A percentile compares a stretch with the other conserved stretches of the same genome.
Conservation (phyloP, 2,113 vertebrate genomes). For the Gopherus evgoodei region DNA sequence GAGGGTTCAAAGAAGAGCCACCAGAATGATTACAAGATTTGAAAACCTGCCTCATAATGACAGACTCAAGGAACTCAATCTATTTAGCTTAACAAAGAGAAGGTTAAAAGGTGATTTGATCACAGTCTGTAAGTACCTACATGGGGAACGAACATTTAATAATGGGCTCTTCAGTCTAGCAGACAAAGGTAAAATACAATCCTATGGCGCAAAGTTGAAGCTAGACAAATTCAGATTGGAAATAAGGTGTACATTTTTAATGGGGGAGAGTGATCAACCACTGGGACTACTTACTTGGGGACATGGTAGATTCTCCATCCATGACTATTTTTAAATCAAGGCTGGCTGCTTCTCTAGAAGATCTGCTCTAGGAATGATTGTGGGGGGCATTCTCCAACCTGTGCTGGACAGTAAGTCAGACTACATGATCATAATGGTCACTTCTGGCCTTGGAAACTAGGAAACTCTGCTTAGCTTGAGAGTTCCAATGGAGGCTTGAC, state of each 20-base stretch:
- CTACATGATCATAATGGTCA: neutral
- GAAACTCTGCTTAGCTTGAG: neutral
- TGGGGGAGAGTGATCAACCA: neutral
- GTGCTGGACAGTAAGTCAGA: neutral
- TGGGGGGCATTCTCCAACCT: neutral
- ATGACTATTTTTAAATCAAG: neutral
- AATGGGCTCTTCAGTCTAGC: neutral
- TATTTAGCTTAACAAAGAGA: neutral
- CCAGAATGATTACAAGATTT: neutral
- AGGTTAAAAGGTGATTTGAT: neutral
- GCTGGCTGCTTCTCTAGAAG: neutral
- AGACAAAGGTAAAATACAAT: neutral
- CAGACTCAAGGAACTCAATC: neutral
- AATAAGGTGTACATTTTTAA: neutral
- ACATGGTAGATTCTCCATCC: neutral
- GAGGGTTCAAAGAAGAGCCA: neutral
- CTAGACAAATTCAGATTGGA: neutral
- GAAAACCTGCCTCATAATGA: neutral
- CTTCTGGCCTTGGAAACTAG: neutral
- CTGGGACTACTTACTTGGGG: neutral
- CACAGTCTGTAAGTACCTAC: neutral
- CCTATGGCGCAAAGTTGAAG: neutral
- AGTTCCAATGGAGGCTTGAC: neutral
- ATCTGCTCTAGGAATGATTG: neutral
- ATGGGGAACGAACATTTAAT: neutral